A percentile compares a stretch with the other conserved stretches of the same genome.
Evolutionary conservation across 2,113 vertebrate genomes (phyloP).

Genomic region (Hystrix cristata): DNA sequence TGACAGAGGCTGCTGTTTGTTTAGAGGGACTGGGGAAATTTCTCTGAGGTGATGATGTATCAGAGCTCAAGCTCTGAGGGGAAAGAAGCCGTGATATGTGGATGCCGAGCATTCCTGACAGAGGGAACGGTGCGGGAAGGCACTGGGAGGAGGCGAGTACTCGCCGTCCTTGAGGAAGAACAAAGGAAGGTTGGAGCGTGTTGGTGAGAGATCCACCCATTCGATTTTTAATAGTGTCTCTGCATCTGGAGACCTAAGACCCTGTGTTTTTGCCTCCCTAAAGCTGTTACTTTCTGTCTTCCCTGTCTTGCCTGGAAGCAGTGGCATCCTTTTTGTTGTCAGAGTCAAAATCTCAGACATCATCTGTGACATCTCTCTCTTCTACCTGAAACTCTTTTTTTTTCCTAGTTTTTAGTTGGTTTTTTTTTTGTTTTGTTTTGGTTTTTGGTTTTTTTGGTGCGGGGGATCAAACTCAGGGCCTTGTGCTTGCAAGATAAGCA

Average conservation of each 20-base stretch:
- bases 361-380: constrained; percentile 1
- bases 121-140: neutral
- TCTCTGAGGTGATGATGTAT: neutral
- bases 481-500: too few species aligned
- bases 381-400: neutral
- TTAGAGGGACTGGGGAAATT: neutral
- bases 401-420: too few species aligned
- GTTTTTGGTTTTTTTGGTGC: too few species aligned
- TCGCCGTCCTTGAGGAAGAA: neutral
- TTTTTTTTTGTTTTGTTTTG: too few species aligned
- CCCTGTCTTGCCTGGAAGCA: neutral
- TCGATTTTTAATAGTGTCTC: neutral
- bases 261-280: neutral
- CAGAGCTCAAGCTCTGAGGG: neutral
- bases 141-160: neutral
- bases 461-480: too few species aligned
- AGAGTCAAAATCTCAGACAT: neutral
- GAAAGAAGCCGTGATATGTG: neutral
- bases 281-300: neutral
- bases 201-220: neutral
- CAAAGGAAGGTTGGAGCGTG: neutral
- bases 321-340: neutral
- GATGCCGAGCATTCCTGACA: neutral
- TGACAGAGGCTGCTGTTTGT: neutral
- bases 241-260: neutral